Percentiles rank a stretch among this genome's conserved stretches.
phyloP scores from a whole-genome alignment of 2,113 vertebrate species.

The Oncorhynchus nerka region DNA sequence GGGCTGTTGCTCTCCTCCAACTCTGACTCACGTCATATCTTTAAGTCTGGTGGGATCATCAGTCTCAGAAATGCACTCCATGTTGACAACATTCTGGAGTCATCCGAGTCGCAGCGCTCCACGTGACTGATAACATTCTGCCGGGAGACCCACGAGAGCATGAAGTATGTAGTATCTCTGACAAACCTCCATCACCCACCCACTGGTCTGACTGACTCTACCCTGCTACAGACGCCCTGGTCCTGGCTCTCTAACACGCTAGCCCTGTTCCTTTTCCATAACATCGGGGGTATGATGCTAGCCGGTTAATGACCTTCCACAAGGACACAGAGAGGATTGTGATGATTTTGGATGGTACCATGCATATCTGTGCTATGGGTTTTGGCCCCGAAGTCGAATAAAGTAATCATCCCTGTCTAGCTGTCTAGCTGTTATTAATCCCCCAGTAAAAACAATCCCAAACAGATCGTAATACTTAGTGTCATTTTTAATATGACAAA shows the following conservation, averaged over 20 bases:
- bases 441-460: not conserved
- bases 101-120: not conserved
- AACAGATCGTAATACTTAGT: not conserved
- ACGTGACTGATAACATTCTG: not conserved
- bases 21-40: not conserved
- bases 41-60: not conserved
- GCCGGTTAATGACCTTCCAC: not conserved
- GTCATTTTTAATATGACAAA: too few species aligned
- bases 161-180: not conserved
- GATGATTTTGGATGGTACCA: not conserved
- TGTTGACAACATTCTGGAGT: not conserved
- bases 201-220: not conserved
- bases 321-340: not conserved
- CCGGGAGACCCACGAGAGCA: not conserved
- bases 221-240: not conserved
- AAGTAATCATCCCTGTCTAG: not conserved
- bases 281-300: not conserved
- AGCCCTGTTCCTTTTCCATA: not conserved
- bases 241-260: not conserved
- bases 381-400: not conserved
- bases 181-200: not conserved
- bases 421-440: not conserved
- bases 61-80: not conserved
- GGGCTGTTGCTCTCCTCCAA: not conserved
- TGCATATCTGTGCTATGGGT: not conserved